phyloP scores from a whole-genome alignment of 92 coral and sea anemone genomes.

The Heliopora coerulea region DNA sequence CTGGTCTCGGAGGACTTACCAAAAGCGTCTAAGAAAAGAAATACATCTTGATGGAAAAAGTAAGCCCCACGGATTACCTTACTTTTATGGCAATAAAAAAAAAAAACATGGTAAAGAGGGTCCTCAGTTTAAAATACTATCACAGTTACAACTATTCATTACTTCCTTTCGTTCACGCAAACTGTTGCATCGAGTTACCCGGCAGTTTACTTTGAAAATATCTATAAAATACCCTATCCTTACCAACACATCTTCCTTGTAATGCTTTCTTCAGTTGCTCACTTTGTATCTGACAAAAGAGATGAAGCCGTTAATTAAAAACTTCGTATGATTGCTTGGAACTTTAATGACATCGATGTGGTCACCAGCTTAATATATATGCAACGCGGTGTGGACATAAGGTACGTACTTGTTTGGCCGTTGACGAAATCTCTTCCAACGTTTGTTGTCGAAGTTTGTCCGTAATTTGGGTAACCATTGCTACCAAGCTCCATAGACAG shows the following conservation, averaged over 20 bases:
- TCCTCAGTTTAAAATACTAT: constrained; percentile 15
- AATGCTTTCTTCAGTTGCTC: constrained; percentile 1
- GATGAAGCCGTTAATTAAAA: background rate
- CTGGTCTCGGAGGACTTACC: background rate
- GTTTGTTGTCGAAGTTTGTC: constrained; percentile 93
- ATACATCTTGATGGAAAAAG: background rate
- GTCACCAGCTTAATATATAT: constrained; percentile 16
- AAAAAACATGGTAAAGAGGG: background rate
- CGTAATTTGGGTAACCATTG: constrained; percentile 92
- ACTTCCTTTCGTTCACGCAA: constrained; percentile 30
- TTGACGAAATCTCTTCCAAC: constrained; percentile 78
- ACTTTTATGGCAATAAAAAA: background rate
- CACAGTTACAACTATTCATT: constrained; percentile 28
- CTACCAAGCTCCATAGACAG: constrained; percentile 58
- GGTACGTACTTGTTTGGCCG: constrained; percentile 12
- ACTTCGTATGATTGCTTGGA: background rate
- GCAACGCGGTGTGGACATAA: background rate
- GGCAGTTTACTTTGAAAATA: constrained; percentile 12
- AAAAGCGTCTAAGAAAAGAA: constrained; percentile 4
- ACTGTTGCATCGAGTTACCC: constrained; percentile 24
- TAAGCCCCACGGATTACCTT: background rate
- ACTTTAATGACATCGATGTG: constrained; percentile 12
- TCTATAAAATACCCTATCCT: background rate
- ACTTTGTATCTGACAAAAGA: constrained; percentile 15
- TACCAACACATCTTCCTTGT: constrained; percentile 6